Evolutionary conservation across 2,113 vertebrate species (phyloP).

Genomic region (Numenius arquata): DNA sequence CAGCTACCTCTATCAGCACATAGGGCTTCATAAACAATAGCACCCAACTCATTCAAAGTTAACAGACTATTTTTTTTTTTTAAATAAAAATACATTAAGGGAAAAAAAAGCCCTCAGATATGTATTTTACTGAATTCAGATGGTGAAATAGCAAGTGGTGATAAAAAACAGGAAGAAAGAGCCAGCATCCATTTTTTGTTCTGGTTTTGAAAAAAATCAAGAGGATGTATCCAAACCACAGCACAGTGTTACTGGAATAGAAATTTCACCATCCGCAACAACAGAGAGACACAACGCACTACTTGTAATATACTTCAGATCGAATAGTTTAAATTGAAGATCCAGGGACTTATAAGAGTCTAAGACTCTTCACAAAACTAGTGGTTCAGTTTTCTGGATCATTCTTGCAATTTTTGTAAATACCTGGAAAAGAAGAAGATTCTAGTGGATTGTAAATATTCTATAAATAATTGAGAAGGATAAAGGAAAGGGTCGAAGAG

Average conservation of each 20-base stretch:
- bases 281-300: not conserved
- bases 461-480: not conserved
- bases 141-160: not conserved
- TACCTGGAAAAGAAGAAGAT: not conserved
- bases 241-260: not conserved
- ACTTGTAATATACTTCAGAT: not conserved
- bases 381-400: not conserved
- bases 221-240: not conserved
- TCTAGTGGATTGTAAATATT: not conserved
- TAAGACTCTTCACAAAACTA: not conserved
- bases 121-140: not conserved
- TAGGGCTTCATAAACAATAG: not conserved
- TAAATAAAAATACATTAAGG: not conserved
- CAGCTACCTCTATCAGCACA: not conserved
- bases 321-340: not conserved
- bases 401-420: not conserved
- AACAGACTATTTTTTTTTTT: not conserved
- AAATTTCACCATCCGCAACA: not conserved
- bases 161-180: not conserved
- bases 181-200: not conserved
- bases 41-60: not conserved
- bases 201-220: not conserved
- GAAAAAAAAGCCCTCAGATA: accelerated
- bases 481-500: not conserved
- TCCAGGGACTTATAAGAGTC: not conserved